Evolutionary conservation across 2,797 vertebrate genomes (phyloP).

Genomic region (Tangara arthus): DNA sequence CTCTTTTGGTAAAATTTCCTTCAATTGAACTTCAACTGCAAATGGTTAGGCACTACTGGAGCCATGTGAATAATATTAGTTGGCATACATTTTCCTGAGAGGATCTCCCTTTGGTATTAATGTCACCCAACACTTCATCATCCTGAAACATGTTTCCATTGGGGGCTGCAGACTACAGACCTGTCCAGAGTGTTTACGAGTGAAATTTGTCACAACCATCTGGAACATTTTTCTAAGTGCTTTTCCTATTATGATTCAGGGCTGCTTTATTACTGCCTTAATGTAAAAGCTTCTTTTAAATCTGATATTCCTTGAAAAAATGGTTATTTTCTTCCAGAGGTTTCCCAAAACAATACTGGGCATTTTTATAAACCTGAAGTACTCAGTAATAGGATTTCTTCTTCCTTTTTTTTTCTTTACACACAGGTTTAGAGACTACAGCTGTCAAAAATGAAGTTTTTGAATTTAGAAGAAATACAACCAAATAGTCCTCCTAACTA

Average conservation of each 20-base stretch:
- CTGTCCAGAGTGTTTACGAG: background rate
- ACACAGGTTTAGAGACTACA: background rate
- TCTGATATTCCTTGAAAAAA: constrained; percentile 2
- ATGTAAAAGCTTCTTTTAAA: background rate
- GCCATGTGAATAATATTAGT: background rate
- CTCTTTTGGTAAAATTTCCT: background rate
- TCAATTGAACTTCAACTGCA: background rate
- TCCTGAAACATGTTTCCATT: background rate
- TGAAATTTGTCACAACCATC: background rate
- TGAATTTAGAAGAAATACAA: background rate
- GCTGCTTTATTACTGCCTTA: background rate
- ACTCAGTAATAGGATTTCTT: background rate
- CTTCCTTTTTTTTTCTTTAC: background rate
- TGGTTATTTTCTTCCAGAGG: background rate
- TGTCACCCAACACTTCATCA: background rate
- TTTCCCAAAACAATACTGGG: background rate
- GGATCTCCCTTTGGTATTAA: background rate
- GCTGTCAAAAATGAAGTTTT: background rate
- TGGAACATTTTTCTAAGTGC: background rate
- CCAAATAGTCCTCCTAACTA: background rate
- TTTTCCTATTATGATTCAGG: background rate
- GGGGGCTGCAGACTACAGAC: background rate
- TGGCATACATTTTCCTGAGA: background rate
- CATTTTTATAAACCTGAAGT: background rate
- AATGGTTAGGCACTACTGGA: background rate